These are phyloP conservation scores for Nesometra sesokonis DNA, from an alignment of 35 echinoderm and acorn worm genomes.

Conservation along the genomic window DNA sequence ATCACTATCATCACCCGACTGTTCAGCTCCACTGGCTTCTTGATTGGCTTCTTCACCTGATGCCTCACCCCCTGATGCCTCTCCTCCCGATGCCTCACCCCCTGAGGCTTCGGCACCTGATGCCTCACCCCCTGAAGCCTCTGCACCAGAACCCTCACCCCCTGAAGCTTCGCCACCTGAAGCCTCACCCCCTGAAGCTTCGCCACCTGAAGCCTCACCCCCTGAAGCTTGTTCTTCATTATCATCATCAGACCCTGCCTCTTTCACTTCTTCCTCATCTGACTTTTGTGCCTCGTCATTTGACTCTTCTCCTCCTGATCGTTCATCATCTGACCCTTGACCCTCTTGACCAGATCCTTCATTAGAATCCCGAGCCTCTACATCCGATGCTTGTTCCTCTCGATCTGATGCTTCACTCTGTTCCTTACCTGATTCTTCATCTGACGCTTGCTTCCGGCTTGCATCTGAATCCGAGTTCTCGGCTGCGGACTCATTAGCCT, in stretches of 20 bases:
- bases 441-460: background rate
- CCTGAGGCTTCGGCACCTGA: slow-evolving; percentile 13
- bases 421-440: background rate
- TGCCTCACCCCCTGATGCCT: slow-evolving; percentile 17
- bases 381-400: slow-evolving; percentile 1
- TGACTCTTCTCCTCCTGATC: slow-evolving; percentile 17
- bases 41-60: slow-evolving; percentile 15
- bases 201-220: slow-evolving; percentile 5
- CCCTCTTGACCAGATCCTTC: background rate
- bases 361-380: background rate
- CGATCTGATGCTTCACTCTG: background rate
- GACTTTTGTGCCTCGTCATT: background rate
- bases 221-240: background rate
- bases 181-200: background rate
- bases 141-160: background rate
- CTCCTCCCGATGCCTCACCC: slow-evolving; percentile 37
- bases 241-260: background rate
- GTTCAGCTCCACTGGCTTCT: background rate
- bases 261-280: background rate
- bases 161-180: background rate
- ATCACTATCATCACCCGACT: slow-evolving; percentile 43
- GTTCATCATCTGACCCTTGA: background rate
- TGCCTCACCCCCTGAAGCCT: slow-evolving; percentile 12
- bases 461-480: background rate
- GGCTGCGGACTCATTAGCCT: slow-evolving; percentile 3